Evolutionary conservation across 2,888 invertebrate species (phyloP), one percentile per base, ranked within the genome.

Genomic region (Galeopsomyia nigrocyanea): DNA sequence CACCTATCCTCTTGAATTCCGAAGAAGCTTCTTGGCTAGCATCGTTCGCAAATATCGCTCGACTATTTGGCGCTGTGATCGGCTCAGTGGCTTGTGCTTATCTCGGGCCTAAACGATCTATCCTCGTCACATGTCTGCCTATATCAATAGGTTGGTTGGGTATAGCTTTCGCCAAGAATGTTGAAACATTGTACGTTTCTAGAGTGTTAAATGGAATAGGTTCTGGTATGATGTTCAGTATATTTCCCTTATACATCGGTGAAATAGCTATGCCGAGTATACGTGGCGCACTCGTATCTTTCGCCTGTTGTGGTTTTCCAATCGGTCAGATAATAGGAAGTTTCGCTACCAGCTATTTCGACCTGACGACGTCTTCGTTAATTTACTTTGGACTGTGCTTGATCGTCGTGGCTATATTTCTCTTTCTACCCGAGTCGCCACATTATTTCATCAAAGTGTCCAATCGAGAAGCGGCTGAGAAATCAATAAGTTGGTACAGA

Each of bases 321-420:
- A 55, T 82, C 0, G 84, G 84, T 5, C 79, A 74, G 14, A 65
- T 84, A 10, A 17, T 83, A 2, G 84, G 82, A 78, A 79, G 49
- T 69, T 82, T 2, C 74, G 80, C 7, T 76, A 82, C 76, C 39
- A 39, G 13, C 0, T 64, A 77, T 19, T 79, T 82, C 17, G 80
- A 80, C 67, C 67, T 83, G 10, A 58, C 79, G n/a, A 75, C 82
- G 3, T 79, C 74, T 46, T 7, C 39, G 10, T 39, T 80, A 3
- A 13, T 75, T 2, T 83, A 78, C 67, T 60, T 84, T 26, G 50
- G 26, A 0, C 57, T 77, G 0, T 84, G 84, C 62, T 75, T 78
- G 14, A 71, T 79, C 1, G 75, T 84, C 13, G 39, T 39, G 39
- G 39, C 10, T 10, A 10, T 39, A 39, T 7, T 39, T 39, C 39